Evolutionary conservation across 2,797 vertebrate species (phyloP).

Genomic region (Sciurus vulgaris): DNA sequence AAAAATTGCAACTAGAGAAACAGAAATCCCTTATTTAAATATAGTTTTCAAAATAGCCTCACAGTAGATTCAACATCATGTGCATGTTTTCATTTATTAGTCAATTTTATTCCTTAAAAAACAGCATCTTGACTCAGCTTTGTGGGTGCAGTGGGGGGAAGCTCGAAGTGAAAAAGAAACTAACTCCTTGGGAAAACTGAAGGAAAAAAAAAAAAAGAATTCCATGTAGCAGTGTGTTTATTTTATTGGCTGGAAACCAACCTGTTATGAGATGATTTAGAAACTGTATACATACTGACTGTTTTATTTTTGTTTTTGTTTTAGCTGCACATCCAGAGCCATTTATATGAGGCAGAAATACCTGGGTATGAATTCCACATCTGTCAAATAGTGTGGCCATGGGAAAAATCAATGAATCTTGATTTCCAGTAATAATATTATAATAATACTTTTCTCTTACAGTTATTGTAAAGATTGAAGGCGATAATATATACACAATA

Average conservation of each 20-base stretch:
- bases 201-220: background rate
- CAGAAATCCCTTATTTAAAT: slow-evolving; percentile 41
- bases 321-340: background rate
- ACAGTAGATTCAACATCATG: background rate
- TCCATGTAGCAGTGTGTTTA: background rate
- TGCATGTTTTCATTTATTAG: slow-evolving; percentile 2
- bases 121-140: background rate
- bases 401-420: slow-evolving; percentile 6
- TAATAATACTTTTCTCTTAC: background rate
- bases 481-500: background rate
- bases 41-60: slow-evolving; percentile 40
- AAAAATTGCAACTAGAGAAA: slow-evolving; percentile 50
- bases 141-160: background rate
- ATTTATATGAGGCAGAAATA: background rate
- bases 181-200: slow-evolving; percentile 27
- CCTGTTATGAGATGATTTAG: slow-evolving; percentile 44
- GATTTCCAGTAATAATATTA: slow-evolving; percentile 47
- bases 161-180: slow-evolving; percentile 2
- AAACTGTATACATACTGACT: slow-evolving; percentile 1
- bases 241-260: slow-evolving; percentile 64
- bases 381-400: background rate
- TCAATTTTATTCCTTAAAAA: slow-evolving; percentile 42
- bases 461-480: slow-evolving; percentile 13
- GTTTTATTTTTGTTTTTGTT: background rate
- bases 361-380: background rate